phyloP scores from a whole-genome alignment of 2,797 vertebrate species.

The Antrozous pallidus region DNA sequence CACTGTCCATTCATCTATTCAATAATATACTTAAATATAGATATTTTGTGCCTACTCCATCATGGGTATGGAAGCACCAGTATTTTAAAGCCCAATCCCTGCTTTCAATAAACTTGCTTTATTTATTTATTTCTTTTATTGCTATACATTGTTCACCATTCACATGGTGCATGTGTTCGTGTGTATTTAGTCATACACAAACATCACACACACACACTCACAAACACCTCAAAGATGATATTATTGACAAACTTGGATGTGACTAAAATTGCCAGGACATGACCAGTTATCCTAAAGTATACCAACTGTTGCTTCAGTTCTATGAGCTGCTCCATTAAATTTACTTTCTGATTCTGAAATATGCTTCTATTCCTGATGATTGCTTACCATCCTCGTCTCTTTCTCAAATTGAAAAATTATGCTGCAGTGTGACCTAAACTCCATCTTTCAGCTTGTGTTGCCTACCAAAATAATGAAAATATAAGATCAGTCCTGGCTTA shows the following conservation, averaged over 20 bases:
- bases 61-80: neutral
- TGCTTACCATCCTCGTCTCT: neutral
- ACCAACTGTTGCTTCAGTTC: neutral
- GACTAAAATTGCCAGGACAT: neutral
- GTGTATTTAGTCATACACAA: neutral
- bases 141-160: neutral
- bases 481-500: neutral
- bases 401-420: neutral
- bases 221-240: neutral
- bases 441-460: neutral
- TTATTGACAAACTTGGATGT: neutral
- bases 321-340: neutral
- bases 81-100: neutral
- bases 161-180: neutral
- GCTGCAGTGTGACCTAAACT: neutral
- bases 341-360: neutral
- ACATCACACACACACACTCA: neutral
- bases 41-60: neutral
- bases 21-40: neutral
- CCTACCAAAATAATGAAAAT: neutral
- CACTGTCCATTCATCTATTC: neutral
- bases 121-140: neutral
- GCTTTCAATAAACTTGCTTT: neutral
- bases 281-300: neutral
- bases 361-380: neutral